Evolutionary conservation across 2,888 invertebrate species (phyloP).

Genomic region (Drosophila rellima): DNA sequence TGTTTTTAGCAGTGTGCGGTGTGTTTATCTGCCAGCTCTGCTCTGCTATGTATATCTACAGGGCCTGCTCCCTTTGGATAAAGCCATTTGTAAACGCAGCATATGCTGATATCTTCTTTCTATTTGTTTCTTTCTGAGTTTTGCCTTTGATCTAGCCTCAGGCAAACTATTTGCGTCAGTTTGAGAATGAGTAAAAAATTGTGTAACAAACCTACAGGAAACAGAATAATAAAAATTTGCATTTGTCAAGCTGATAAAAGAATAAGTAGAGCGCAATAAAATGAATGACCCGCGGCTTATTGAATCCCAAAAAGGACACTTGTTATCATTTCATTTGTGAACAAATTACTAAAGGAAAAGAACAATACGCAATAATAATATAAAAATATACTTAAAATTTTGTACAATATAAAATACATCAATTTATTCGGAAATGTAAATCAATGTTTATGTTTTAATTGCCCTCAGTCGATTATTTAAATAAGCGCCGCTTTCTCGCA

Average conservation of each 20-base stretch:
- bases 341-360: constrained; percentile 27
- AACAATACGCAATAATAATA: constrained; percentile 16
- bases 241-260: constrained; percentile 32
- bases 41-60: not conserved
- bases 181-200: not conserved
- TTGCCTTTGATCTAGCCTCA: constrained; percentile 35
- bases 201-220: constrained; percentile 50
- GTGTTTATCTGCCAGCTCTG: constrained; percentile 55
- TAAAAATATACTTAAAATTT: not conserved
- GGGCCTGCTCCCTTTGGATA: constrained; percentile 8
- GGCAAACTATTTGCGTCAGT: constrained; percentile 14
- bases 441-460: constrained; percentile 34
- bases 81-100: constrained; percentile 31
- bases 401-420: constrained; percentile 6
- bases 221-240: constrained; percentile 8
- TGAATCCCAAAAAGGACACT: constrained; percentile 16
- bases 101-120: constrained; percentile 22
- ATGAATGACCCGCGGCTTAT: constrained; percentile 52
- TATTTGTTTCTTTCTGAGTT: constrained; percentile 45
- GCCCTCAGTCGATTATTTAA: constrained; percentile 1
- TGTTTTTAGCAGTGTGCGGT: constrained; percentile 12
- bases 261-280: constrained; percentile 41
- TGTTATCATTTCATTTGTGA: constrained; percentile 36
- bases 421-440: constrained; percentile 1
- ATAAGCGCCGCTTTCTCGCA: not conserved